Evolutionary conservation across 1,140 invertebrate species (phyloP), one percentile per base, ranked within the genome.

Genomic region (Pseudachorutes palmiensis): DNA sequence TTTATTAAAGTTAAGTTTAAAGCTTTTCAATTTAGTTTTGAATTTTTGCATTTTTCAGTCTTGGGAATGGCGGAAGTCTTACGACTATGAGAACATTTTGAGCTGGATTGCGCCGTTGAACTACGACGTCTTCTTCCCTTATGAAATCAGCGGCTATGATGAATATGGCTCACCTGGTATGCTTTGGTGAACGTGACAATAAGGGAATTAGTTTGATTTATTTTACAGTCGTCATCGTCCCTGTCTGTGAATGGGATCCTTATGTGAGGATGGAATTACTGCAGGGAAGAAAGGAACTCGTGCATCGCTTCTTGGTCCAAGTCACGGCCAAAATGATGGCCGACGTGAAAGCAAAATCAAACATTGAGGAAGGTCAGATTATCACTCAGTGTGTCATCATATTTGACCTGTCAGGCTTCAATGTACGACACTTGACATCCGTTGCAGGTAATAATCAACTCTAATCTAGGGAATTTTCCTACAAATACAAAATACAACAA

Each of bases 321-420:
- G 14, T 63, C 41, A 32, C 61, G 3, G 61, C 61, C 29, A 63
- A 63, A 29, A 29, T 63, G 12, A 36, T 63, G 61, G 61, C 32
- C 24, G 22, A 45, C 12, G 30, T 28, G 2, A 63, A 63, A 63
- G 33, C 61, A 5, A 14, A 22, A 14, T 61, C 14, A 41, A 66
- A 61, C n/a, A 3, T 58, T 45, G 24, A 14, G 28, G 3, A 49
- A 33, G 60, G 30, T 14, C 26, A 2, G n/a, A 62, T 51, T 29
- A 67, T 62, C 30, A 67, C 60, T 12, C 59, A 62, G 19, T 29
- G 26, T 59, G 49, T 62, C 9, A 32, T 31, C 26, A 64, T 64
- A 19, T 64, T 49, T 55, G 62, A 64, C 62, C 22, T 64, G 22
- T 26, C 29, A 12, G 62, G 45, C 2, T 55, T 64, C 12, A 49